Conservation (phyloP, 2,113 vertebrate genomes). For the Anoura caudifer region DNA sequence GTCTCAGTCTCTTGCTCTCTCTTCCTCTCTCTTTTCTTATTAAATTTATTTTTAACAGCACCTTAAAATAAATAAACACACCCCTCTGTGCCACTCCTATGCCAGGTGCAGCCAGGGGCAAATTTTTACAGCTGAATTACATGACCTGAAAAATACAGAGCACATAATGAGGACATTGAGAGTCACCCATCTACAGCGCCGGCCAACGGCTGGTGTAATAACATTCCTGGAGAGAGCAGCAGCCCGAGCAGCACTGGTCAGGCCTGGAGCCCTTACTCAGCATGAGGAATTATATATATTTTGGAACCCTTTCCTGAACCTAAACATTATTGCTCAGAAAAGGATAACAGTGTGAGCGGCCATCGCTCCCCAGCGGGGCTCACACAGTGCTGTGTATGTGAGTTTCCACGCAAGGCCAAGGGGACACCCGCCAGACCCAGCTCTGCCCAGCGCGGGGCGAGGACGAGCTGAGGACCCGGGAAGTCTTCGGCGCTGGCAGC, state of each 20-base stretch:
- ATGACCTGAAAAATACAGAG: constrained; percentile 78
- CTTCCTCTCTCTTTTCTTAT: constrained; percentile 75
- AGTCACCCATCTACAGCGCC: constrained; percentile 68
- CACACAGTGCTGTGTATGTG: constrained; percentile 62
- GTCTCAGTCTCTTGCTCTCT: constrained; percentile 65
- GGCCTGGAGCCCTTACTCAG: constrained; percentile 83
- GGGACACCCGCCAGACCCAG: constrained; percentile 74
- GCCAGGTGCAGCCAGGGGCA: constrained; percentile 81
- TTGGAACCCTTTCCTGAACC: constrained; percentile 84
- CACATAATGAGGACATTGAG: constrained; percentile 82
- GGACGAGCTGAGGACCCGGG: constrained; percentile 50
- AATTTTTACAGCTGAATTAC: constrained; percentile 83
- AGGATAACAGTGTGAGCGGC: constrained; percentile 80
- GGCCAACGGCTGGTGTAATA: constrained; percentile 74
- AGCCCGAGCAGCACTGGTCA: constrained; percentile 71
- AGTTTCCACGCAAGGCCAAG: constrained; percentile 68
- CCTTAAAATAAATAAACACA: constrained; percentile 76
- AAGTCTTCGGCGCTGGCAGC: constrained; percentile 46
- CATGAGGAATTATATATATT: constrained; percentile 84
- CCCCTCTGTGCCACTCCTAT: constrained; percentile 70
- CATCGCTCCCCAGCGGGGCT: constrained; percentile 70
- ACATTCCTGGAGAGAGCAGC: constrained; percentile 80
- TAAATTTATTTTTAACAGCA: constrained; percentile 80
- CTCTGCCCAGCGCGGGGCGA: constrained; percentile 12
- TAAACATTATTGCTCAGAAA: constrained; percentile 86